Percentiles rank a stretch among this genome's conserved stretches.
These are phyloP conservation scores for Drosophila hamatofila DNA, from an alignment of 2,888 invertebrate species.

Conservation along the genomic window DNA sequence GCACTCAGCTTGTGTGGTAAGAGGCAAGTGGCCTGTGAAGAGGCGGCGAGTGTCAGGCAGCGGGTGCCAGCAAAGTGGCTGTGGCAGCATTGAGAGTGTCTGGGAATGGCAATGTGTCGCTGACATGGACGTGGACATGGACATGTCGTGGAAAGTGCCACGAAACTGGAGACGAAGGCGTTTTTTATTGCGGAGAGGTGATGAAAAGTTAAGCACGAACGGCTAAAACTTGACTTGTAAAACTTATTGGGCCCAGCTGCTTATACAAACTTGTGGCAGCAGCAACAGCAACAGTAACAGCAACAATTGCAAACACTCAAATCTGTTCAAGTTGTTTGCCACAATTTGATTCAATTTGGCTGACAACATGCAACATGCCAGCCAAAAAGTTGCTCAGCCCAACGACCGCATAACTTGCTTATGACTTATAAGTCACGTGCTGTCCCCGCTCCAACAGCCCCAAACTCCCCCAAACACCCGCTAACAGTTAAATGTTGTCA, in stretches of 20 bases:
- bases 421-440: slow-evolving; percentile 73
- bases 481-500: slow-evolving; percentile 58
- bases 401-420: slow-evolving; percentile 67
- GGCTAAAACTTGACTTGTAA: slow-evolving; percentile 40
- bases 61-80: not conserved
- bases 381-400: slow-evolving; percentile 59
- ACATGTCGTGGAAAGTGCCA: slow-evolving; percentile 44
- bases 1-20: slow-evolving; percentile 5
- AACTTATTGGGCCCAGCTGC: slow-evolving; percentile 53
- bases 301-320: slow-evolving; percentile 52
- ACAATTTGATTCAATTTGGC: slow-evolving; percentile 75
- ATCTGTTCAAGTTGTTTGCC: slow-evolving; percentile 74
- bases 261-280: slow-evolving; percentile 50
- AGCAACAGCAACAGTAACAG: slow-evolving; percentile 2
- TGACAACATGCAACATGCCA: slow-evolving; percentile 62
- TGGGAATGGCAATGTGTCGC: slow-evolving; percentile 15
- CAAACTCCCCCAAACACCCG: not conserved
- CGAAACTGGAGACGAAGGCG: slow-evolving; percentile 35
- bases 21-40: not conserved
- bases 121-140: slow-evolving; percentile 32
- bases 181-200: slow-evolving; percentile 41
- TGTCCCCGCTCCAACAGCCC: not conserved
- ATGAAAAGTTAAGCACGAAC: slow-evolving; percentile 44
- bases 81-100: not conserved
- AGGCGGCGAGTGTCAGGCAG: not conserved